These are phyloP conservation scores for Tachina grossa DNA, from an alignment of 2,888 invertebrate species.

Conservation along the genomic window DNA sequence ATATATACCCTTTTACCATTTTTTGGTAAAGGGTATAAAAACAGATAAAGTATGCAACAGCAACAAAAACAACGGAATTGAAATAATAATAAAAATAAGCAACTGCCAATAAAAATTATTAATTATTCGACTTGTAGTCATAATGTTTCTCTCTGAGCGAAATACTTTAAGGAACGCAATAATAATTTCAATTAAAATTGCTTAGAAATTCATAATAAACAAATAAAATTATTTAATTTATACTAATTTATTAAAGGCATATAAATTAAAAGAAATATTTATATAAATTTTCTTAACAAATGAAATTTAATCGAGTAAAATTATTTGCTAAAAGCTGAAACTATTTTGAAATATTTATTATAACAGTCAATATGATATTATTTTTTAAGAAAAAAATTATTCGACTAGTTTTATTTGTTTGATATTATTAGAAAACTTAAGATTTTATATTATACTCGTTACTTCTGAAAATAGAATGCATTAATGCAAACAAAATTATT, in stretches of 20 bases:
- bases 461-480: no score
- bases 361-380: no score
- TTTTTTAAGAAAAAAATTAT: no score
- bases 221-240: slow-evolving; percentile 26
- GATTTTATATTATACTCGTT: no score
- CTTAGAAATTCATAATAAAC: slow-evolving; percentile 23
- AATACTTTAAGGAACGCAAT: slow-evolving; percentile 8
- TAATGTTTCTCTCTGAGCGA: slow-evolving; percentile 8
- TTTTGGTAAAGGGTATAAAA: no score
- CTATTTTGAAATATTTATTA: no score
- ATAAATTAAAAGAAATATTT: background rate
- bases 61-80: background rate
- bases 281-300: background rate
- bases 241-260: background rate
- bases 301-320: slow-evolving; percentile 3
- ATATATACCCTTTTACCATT: no score
- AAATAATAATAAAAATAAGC: slow-evolving; percentile 49
- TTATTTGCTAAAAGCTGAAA: background rate
- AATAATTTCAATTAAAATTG: slow-evolving; percentile 42
- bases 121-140: slow-evolving; percentile 45
- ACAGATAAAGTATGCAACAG: background rate
- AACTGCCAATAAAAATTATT: slow-evolving; percentile 60
- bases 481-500: no score
- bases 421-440: no score
- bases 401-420: no score